phyloP scores from a whole-genome alignment of 2,888 invertebrate genomes.

The Pomacea canaliculata region DNA sequence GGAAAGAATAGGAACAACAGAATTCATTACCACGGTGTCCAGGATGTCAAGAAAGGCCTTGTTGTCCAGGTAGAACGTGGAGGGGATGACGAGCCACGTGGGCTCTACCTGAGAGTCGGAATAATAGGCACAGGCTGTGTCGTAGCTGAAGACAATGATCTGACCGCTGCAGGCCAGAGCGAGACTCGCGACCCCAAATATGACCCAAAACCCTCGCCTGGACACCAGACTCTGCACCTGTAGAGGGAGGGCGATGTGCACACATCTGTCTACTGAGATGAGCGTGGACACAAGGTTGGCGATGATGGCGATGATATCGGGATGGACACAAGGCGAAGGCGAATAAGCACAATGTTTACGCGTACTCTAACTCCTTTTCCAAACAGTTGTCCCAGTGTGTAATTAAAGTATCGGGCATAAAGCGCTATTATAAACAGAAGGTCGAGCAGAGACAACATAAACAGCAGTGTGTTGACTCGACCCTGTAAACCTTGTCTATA shows the following conservation, averaged over 20 bases:
- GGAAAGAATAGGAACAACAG: neutral
- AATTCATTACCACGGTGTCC: neutral
- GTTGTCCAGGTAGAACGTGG: neutral
- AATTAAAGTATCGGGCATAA: neutral
- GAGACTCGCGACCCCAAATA: too few relatives aligned
- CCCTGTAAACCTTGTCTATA: neutral
- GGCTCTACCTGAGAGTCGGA: neutral
- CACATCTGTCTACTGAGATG: constrained; percentile 17
- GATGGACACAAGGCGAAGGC: neutral
- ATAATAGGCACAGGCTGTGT: neutral
- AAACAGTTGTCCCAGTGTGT: neutral
- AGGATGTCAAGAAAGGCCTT: neutral
- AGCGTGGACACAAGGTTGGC: constrained; percentile 12
- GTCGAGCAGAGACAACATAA: constrained; percentile 5
- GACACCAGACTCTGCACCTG: too few relatives aligned
- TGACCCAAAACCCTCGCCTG: too few relatives aligned
- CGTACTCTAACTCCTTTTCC: neutral
- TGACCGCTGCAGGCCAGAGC: too few relatives aligned
- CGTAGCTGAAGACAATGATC: neutral
- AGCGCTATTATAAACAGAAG: neutral
- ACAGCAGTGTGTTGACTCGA: neutral
- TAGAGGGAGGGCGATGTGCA: neutral
- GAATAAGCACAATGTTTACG: neutral
- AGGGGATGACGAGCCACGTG: too few relatives aligned
- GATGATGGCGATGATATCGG: neutral